Base-by-base conservation (phyloP, 1,140 invertebrate species). In the Lutraria rhynchaena region DNA sequence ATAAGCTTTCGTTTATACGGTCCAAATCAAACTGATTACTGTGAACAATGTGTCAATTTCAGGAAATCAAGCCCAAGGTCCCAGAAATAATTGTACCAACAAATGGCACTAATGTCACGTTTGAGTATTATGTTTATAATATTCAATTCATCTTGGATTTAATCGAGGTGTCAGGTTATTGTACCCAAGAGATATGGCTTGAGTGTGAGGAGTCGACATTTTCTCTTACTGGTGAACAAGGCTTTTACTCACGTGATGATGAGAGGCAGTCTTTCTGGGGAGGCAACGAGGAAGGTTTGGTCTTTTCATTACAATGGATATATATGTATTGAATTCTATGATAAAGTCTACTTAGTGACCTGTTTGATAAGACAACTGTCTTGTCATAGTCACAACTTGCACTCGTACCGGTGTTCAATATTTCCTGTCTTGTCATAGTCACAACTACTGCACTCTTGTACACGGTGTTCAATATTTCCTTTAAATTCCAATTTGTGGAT, bases 151-250 rank as follows among this genome's bases (percentile, higher is more conserved):
- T 86, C 13, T 27, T 51, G 0, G 15, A 53, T 19, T 55, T 85
- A 1, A 84, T 87, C 0, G 29, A 77, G 5, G 41, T 69, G 17
- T 70, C 86, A 17, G 70, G 74, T n/a, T 88, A 85, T 49, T 88
- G 87, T 80, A 83, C 82, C 46, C 87, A 88, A 41, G 73, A 80
- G 35, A 44, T 88, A 19, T 83, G 73, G 9, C n/a, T 88, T 9
- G 33, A 85, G 7, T 86, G 87, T 82, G 53, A 73, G 4, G 63
- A 83, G 58, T 67, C 82, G 0, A 58, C 22, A 19, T 33, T 78
- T 33, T 31, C 33, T 9, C 0, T 78, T 4, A 33, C 29, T 11
- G 84, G 70, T 9, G 7, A 15, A 13, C 74, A 73, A 22, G 83
- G 80, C 1, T 51, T 69, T 24, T 82, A 74, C 31, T 69, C 67